These are phyloP conservation scores for Arbacia lixula DNA, from an alignment of 53 echinoderm and acorn worm genomes.

Conservation along the genomic window DNA sequence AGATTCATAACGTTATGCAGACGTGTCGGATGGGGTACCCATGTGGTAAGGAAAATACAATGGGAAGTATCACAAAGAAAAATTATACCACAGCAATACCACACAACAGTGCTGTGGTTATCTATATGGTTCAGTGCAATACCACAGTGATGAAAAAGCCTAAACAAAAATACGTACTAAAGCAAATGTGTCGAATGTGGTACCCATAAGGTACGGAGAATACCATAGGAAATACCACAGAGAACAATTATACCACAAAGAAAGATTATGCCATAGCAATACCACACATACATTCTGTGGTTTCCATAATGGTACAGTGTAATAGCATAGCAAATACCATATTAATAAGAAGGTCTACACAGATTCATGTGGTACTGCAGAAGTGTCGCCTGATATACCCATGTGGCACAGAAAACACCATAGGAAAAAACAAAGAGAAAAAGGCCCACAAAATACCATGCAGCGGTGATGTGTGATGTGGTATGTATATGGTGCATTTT, in stretches of 20 bases:
- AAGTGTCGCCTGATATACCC: background rate
- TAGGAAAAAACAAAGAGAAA: background rate
- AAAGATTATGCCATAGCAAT: background rate
- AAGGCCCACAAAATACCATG: no score
- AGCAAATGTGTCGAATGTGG: background rate
- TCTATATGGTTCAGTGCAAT: background rate
- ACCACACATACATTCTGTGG: background rate
- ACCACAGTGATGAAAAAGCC: background rate
- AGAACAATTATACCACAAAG: constrained; percentile 5
- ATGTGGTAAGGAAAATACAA: background rate
- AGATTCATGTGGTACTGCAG: background rate
- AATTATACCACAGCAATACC: no score
- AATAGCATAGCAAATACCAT: constrained; percentile 1
- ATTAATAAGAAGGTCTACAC: background rate
- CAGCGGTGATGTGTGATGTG: no score
- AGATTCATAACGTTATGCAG: background rate
- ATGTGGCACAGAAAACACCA: background rate
- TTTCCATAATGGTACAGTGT: no score
- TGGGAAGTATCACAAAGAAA: background rate
- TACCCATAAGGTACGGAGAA: background rate
- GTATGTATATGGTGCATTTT: no score
- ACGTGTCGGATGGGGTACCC: background rate
- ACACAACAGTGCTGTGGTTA: no score
- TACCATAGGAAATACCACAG: background rate
- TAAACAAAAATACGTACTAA: background rate